Evolutionary conservation across 2,888 invertebrate genomes (phyloP).

Genomic region (Leucophora obtusa): DNA sequence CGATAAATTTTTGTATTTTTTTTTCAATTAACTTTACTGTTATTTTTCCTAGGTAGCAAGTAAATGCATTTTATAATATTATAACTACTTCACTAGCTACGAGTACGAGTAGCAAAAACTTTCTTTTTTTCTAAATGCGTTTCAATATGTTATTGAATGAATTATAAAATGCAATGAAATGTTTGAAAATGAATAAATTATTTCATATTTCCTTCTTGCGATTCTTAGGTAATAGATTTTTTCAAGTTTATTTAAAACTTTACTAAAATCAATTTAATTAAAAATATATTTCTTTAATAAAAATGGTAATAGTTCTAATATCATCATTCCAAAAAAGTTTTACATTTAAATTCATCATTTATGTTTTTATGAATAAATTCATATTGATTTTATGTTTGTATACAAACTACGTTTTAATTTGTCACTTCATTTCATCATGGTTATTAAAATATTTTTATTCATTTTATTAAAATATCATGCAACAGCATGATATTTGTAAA

Average conservation of each 20-base stretch:
- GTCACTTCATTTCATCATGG: background rate
- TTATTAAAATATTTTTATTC: no score
- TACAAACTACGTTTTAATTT: slow-evolving; percentile 25
- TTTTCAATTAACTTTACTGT: background rate
- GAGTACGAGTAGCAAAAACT: slow-evolving; percentile 7
- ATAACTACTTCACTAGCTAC: slow-evolving; percentile 29
- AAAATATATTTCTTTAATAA: background rate
- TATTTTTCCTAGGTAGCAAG: background rate
- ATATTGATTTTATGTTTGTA: no score
- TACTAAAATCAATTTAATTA: background rate
- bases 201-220: background rate
- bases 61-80: slow-evolving; percentile 19
- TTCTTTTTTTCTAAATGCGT: background rate
- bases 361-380: no score
- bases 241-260: background rate
- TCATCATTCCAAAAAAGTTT: no score
- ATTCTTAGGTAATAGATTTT: background rate
- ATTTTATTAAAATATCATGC: no score
- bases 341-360: no score
- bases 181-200: background rate
- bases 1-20: background rate
- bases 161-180: background rate
- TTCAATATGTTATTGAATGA: background rate
- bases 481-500: no score
- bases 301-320: no score